Evolutionary conservation across 2,797 vertebrate species (phyloP), one percentile per base, ranked within the genome.

Genomic region (Characodon lateralis): DNA sequence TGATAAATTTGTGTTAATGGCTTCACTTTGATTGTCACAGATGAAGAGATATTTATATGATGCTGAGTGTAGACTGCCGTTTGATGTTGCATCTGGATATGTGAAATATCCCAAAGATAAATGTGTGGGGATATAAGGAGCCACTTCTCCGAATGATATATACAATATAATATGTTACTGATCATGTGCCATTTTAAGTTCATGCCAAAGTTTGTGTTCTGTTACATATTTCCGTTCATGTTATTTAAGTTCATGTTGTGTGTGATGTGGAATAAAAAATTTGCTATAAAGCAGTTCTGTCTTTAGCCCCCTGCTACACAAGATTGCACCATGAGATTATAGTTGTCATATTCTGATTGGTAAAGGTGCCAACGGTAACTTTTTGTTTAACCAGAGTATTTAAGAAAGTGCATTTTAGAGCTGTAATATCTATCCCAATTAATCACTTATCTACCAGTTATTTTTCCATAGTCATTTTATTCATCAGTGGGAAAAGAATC

Each of bases 191-290:
- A 94, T 90, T 92, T 93, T 93, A 66, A 90, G 87, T 94, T 94
- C 85, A 94, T 93, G 90, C 93, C 93, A 94, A 95, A 95, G 94
- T 95, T 95, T 94, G 65, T 89, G 88, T 94, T 94, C 69, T 59
- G 90, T 92, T 89, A 10, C 76, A 83, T 80, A 63, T 91, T 91
- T 90, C 78, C 86, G 86, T 88, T 84, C 84, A 84, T 88, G 70
- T 92, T 91, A 91, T 93, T 94, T 93, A 89, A 91, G 85, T 87
- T 90, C 77, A 85, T 91, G 83, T 90, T 86, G 85, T 92, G 83
- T 91, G 86, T 93, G 83, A 83, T 85, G 81, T 89, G 79, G 55
- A 93, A 94, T 93, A 92, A 94, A 94, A 82, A 6, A 46, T 56
- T 56, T 41, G 20, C n/a, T 56, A n/a, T n/a, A 26, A 73, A 72